phyloP scores from a whole-genome alignment of 2,888 invertebrate genomes.

The Notodonta ziczac region DNA sequence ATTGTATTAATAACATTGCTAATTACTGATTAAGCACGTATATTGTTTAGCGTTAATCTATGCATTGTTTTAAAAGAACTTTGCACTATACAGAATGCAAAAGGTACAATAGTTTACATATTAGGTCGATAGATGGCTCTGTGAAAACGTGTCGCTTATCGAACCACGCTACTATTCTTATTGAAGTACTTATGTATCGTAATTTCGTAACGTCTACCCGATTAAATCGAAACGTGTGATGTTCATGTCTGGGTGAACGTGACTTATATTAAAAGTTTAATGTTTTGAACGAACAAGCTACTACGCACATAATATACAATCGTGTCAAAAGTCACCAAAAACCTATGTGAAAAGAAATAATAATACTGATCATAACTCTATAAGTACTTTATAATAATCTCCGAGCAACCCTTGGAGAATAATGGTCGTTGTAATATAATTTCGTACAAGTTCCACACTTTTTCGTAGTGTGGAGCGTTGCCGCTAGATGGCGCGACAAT shows the following conservation, averaged over 20 bases:
- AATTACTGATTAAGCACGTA: not conserved
- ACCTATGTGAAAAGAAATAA: too few relatives aligned
- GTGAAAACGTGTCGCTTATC: constrained; percentile 4
- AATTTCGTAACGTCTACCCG: not conserved
- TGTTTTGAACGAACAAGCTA: too few relatives aligned
- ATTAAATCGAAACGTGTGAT: not conserved
- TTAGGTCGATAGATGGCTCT: not conserved
- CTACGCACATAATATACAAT: too few relatives aligned
- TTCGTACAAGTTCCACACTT: too few relatives aligned
- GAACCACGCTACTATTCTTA: too few relatives aligned
- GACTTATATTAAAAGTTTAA: not conserved
- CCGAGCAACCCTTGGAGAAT: too few relatives aligned
- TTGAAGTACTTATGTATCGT: not conserved
- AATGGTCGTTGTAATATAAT: too few relatives aligned
- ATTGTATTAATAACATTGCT: not conserved
- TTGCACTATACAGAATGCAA: not conserved
- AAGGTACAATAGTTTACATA: not conserved
- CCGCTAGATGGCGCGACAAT: too few relatives aligned
- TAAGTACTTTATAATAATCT: too few relatives aligned
- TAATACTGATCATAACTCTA: too few relatives aligned
- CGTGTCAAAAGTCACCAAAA: too few relatives aligned
- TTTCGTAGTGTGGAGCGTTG: too few relatives aligned
- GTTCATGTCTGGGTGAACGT: not conserved
- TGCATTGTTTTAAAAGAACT: not conserved
- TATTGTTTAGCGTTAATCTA: not conserved